A percentile compares a stretch with the other conserved stretches of the same genome.
These are phyloP conservation scores for Buphagus erythrorhynchus DNA, from an alignment of 2,797 vertebrate genomes.

Conservation along the genomic window DNA sequence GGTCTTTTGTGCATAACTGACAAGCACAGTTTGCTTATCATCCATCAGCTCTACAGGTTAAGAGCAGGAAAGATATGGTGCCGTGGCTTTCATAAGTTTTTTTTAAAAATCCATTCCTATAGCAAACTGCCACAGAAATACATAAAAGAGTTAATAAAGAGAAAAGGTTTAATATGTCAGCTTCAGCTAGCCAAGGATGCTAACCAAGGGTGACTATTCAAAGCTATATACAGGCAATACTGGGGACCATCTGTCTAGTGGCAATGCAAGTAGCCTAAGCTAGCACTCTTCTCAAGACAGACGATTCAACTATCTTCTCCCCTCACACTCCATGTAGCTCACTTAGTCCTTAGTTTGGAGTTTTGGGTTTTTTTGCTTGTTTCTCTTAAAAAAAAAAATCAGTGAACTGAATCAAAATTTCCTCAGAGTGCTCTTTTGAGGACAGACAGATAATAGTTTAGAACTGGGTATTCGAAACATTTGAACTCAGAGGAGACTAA, in stretches of 20 bases:
- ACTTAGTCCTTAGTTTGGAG: not conserved
- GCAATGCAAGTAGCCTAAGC: not conserved
- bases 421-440: not conserved
- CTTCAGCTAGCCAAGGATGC: not conserved
- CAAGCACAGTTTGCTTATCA: not conserved
- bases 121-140: not conserved
- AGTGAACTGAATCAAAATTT: not conserved
- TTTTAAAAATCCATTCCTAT: not conserved
- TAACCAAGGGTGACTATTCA: not conserved
- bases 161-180: not conserved
- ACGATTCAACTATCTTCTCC: not conserved
- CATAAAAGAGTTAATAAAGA: not conserved
- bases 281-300: not conserved
- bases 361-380: not conserved
- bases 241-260: not conserved
- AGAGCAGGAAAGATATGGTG: not conserved
- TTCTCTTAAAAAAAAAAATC: not conserved
- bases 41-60: not conserved
- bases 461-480: not conserved
- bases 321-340: fast-evolving
- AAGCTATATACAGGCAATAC: not conserved
- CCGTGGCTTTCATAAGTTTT: not conserved
- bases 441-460: not conserved
- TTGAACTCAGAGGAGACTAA: not conserved
- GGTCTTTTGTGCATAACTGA: not conserved